phyloP scores from a whole-genome alignment of 2,888 invertebrate genomes.

The Tenthredo notha region DNA sequence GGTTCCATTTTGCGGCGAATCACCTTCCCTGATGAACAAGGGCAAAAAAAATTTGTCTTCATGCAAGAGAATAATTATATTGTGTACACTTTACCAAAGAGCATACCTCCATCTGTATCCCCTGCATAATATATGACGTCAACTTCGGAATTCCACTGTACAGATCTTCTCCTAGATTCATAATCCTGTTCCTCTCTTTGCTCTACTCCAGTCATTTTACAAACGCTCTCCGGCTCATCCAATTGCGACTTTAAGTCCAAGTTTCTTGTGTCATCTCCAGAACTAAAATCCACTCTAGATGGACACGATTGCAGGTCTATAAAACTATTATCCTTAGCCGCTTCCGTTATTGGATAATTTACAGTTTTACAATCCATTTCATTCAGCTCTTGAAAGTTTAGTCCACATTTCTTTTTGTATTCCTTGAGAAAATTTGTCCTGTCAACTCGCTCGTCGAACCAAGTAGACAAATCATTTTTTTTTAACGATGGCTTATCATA shows the following conservation, averaged over 20 bases:
- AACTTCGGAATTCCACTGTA: constrained; percentile 80
- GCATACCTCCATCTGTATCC: constrained; percentile 74
- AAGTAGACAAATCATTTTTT: background rate
- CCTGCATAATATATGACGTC: constrained; percentile 84
- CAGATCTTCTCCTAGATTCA: constrained; percentile 79
- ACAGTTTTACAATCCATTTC: background rate
- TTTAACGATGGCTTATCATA: background rate
- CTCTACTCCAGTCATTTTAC: constrained; percentile 34
- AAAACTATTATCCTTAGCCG: background rate
- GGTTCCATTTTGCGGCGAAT: constrained; percentile 82
- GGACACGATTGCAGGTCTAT: background rate
- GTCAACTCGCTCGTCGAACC: background rate
- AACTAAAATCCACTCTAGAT: constrained; percentile 53
- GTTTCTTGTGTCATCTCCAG: constrained; percentile 51
- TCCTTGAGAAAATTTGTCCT: background rate
- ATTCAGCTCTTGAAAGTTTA: constrained; percentile 13
- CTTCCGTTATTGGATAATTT: background rate
- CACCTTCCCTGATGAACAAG: constrained; percentile 70
- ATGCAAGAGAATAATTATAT: background rate
- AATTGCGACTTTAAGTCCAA: constrained; percentile 21
- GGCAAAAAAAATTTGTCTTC: background rate
- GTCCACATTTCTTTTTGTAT: background rate
- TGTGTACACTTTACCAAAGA: background rate
- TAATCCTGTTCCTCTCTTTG: constrained; percentile 61
- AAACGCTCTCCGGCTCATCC: background rate